Evolutionary conservation across 2,888 invertebrate genomes (phyloP).

Genomic region (Bhutanitis thaidina): DNA sequence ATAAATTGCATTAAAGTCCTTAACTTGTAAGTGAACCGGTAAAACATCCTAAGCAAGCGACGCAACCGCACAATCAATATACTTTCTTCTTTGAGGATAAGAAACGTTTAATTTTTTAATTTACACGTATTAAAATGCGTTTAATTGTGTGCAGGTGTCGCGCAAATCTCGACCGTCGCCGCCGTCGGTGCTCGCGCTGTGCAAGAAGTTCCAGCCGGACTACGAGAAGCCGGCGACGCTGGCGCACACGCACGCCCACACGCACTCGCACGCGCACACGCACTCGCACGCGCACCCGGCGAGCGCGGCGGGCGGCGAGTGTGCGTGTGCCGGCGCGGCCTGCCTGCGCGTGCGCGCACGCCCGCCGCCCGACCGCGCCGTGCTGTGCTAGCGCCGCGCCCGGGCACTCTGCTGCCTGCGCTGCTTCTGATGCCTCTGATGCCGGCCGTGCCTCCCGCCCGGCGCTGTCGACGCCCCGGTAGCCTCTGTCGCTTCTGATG

Average conservation of each 20-base stretch:
- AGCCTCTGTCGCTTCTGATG: too few species aligned
- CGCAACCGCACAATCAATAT: too few species aligned
- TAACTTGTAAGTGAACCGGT: too few species aligned
- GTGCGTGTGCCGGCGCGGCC: conserved; percentile 23
- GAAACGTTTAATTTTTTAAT: too few species aligned
- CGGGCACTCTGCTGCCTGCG: conserved; percentile 27
- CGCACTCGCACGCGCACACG: conserved; percentile 22
- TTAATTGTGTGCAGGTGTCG: conserved; percentile 56
- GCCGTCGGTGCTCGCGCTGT: conserved; percentile 73
- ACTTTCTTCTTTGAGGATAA: too few species aligned
- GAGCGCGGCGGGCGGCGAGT: not conserved
- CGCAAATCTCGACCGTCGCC: conserved; percentile 81
- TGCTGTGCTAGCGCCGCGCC: conserved; percentile 53
- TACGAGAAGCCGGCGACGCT: conserved; percentile 71
- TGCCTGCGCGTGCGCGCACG: conserved; percentile 33
- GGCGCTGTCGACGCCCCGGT: not conserved
- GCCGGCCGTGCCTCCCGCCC: not conserved
- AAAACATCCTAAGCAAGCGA: too few species aligned
- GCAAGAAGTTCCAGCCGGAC: conserved; percentile 78
- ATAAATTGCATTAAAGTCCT: too few species aligned
- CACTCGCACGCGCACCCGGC: conserved; percentile 24
- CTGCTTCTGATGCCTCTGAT: conserved; percentile 19
- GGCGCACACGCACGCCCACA: conserved; percentile 33
- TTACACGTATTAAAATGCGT: too few species aligned
- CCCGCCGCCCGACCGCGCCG: conserved; percentile 35